A percentile compares a stretch with the other conserved stretches of the same genome.
These are phyloP conservation scores for Leucopsar rothschildi DNA, from an alignment of 2,113 vertebrate genomes.

Conservation along the genomic window DNA sequence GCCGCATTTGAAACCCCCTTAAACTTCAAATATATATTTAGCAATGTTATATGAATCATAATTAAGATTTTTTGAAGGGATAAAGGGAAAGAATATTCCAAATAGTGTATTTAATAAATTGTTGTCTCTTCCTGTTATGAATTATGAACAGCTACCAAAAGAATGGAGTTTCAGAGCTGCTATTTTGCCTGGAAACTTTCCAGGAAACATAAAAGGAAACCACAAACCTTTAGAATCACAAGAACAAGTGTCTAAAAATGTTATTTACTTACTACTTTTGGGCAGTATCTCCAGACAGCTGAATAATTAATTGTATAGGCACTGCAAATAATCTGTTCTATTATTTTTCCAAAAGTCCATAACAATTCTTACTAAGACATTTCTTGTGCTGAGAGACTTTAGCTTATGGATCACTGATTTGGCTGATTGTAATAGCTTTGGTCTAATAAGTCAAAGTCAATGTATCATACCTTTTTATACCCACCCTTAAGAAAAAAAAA, in stretches of 20 bases:
- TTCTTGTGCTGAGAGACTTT: neutral
- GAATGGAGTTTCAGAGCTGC: neutral
- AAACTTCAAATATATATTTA: neutral
- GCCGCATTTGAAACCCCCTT: neutral
- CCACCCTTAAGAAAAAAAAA: neutral
- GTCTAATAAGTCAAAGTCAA: neutral
- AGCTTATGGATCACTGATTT: neutral
- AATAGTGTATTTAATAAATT: neutral
- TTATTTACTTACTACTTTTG: neutral
- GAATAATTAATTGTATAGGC: constrained; percentile 41
- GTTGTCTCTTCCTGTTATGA: neutral
- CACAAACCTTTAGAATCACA: neutral
- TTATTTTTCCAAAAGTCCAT: constrained; percentile 22
- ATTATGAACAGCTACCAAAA: neutral
- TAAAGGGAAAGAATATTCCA: neutral
- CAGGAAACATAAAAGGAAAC: neutral
- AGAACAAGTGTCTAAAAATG: neutral
- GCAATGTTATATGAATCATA: neutral
- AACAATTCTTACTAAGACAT: constrained; percentile 7
- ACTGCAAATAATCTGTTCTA: neutral
- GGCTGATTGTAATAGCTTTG: neutral
- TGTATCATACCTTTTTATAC: neutral
- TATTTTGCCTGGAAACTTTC: neutral
- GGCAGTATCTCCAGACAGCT: neutral
- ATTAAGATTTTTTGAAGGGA: neutral